Evolutionary conservation across 2,888 invertebrate species (phyloP).

Genomic region (Smittia sp.): DNA sequence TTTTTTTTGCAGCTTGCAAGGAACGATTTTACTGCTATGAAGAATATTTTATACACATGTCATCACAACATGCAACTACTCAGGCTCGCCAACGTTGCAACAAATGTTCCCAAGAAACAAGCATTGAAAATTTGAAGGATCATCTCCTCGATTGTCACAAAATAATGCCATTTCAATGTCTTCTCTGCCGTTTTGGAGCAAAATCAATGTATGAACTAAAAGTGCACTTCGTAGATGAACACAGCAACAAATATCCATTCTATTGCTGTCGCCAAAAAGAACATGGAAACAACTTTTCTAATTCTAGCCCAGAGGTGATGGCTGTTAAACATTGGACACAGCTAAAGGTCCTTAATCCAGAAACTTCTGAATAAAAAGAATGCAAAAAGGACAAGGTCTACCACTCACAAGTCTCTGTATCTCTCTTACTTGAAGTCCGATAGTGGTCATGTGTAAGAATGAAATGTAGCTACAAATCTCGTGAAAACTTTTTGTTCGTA

Average conservation of each 20-base stretch:
- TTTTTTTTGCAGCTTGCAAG: constrained; percentile 13
- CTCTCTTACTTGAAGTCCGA: neutral
- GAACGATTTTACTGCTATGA: neutral
- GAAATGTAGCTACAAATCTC: too few relatives aligned
- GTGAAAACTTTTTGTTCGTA: too few relatives aligned
- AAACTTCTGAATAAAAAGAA: neutral
- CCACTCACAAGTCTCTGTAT: too few relatives aligned
- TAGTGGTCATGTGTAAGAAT: too few relatives aligned
- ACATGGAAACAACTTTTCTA: neutral
- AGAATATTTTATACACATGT: neutral
- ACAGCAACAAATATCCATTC: neutral
- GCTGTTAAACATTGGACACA: neutral
- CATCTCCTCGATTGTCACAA: neutral
- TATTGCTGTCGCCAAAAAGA: neutral
- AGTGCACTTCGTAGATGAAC: neutral
- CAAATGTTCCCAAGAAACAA: neutral
- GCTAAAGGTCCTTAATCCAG: too few relatives aligned
- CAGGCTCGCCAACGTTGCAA: neutral
- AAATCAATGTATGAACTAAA: neutral
- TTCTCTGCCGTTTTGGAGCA: neutral
- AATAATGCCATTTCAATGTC: neutral
- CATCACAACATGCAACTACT: neutral
- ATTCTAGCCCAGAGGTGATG: neutral
- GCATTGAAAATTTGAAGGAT: neutral
- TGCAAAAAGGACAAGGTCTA: too few relatives aligned